These are phyloP conservation scores for Tenthredo livida DNA, from an alignment of 2,888 invertebrate genomes.

Conservation along the genomic window DNA sequence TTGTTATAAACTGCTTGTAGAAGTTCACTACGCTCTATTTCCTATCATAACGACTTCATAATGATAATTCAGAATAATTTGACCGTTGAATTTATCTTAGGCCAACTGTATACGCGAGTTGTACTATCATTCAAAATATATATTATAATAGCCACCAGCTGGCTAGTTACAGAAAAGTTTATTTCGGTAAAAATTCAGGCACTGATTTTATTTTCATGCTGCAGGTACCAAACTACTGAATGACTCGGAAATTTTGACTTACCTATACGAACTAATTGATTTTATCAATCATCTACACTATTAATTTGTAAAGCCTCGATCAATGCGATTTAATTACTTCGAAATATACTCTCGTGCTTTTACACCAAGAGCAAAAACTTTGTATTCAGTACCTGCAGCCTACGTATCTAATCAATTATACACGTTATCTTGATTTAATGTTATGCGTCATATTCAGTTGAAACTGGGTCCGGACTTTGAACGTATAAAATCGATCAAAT, in stretches of 20 bases:
- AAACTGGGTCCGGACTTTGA: not conserved
- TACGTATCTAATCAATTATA: not conserved
- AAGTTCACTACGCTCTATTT: constrained; percentile 24
- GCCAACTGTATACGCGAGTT: not conserved
- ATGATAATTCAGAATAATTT: constrained; percentile 15
- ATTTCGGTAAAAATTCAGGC: not conserved
- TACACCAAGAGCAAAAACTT: not conserved
- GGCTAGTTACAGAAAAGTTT: not conserved
- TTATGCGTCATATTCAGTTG: not conserved
- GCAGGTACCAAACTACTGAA: too few relatives aligned
- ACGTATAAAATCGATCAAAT: not conserved
- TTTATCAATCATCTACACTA: not conserved
- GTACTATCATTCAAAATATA: not conserved
- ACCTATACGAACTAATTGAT: not conserved
- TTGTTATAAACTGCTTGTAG: not conserved
- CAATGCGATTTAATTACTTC: constrained; percentile 3
- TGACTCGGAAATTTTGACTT: not conserved
- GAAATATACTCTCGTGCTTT: not conserved
- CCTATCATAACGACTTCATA: not conserved
- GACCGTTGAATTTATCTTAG: not conserved
- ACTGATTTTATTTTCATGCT: not conserved
- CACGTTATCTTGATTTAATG: not conserved
- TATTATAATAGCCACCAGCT: too few relatives aligned
- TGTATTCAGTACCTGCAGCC: not conserved
- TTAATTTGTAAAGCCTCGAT: not conserved